Base-by-base conservation (phyloP, 2,888 invertebrate species). In the Rhorus exstirpatorius region DNA sequence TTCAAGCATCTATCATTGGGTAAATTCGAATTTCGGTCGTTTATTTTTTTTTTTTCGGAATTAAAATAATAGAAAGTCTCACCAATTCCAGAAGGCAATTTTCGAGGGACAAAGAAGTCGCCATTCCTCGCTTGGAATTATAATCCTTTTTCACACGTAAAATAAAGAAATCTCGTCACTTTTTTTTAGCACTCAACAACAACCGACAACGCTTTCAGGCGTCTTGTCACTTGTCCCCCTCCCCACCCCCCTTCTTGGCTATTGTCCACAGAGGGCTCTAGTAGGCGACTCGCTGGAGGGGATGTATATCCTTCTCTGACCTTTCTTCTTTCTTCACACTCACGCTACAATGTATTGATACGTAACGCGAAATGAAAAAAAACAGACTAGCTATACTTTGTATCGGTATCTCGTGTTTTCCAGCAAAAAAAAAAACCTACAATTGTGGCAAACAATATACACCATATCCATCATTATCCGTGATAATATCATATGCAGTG, bases 11-110 rank as follows among this genome's bases (percentile, higher is more conserved):
- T 2, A 8, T 38, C 38, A 8, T 38, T 8, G 10, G 38, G 38
- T 10, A 38, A 8, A 8, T 38, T 38, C 10, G 10, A 38, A 38
- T 38, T 38, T 38, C 1, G 8, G 4, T 8, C 10, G 10, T 38
- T 31, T 31, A 38, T 38, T 8, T 44, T 46, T 31, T 44, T 1
- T 12, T 46, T 7, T n/a, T n/a, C n/a, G 1, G 46, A 26, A 46
- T 6, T 3, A 17, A 68, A 72, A 35, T 0, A 44, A 31, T 31
- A 44, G 53, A 6, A 51, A 68, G 1, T 63, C 79, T 79, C 51
- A 82, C 81, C 81, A 82, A 41, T 74, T 82, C 81, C 8, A 74
- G 21, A 12, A 82, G 31, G 12, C 63, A 70, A 24, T 74, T 26
- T 68, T 79, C 68, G 19, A 81, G 38, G 24, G 8, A 46, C 26